A percentile compares a stretch with the other conserved stretches of the same genome.
phyloP scores from a whole-genome alignment of 1,140 invertebrate species.

The Ceratosolen fusciceps region DNA sequence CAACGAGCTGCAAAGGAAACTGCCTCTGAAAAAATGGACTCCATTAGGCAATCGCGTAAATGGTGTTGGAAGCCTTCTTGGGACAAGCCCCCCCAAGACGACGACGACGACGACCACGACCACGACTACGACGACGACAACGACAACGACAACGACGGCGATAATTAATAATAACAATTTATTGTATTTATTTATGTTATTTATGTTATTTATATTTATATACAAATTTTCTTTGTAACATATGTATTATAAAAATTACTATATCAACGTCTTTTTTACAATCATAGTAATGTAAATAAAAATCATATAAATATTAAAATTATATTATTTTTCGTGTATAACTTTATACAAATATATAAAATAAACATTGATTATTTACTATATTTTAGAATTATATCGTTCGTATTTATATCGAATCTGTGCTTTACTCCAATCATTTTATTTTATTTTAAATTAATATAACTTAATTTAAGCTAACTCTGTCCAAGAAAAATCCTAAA shows the following conservation, averaged over 20 bases:
- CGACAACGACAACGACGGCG: slow-evolving; percentile 45
- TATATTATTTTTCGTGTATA: not conserved
- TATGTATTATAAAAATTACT: slow-evolving; percentile 19
- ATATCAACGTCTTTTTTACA: not conserved
- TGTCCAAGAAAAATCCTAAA: not conserved
- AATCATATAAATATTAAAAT: slow-evolving; percentile 2
- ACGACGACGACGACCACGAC: slow-evolving; percentile 31
- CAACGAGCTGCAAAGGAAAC: slow-evolving; percentile 63
- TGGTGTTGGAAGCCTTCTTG: slow-evolving; percentile 67
- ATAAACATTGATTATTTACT: not conserved
- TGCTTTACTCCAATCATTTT: not conserved
- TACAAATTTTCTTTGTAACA: slow-evolving; percentile 18
- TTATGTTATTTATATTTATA: not conserved
- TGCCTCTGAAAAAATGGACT: slow-evolving; percentile 68
- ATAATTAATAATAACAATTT: slow-evolving; percentile 2
- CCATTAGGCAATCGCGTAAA: slow-evolving; percentile 64
- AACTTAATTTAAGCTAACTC: not conserved
- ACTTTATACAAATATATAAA: not conserved
- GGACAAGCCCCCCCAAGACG: slow-evolving; percentile 52
- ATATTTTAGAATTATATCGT: slow-evolving; percentile 4
- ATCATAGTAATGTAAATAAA: not conserved
- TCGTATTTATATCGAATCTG: not conserved
- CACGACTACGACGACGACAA: too few relatives aligned
- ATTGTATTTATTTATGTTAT: slow-evolving; percentile 19
- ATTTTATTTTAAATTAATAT: not conserved